These are phyloP conservation scores for Drosophila orena DNA, from an alignment of 1,140 invertebrate genomes.

Conservation along the genomic window DNA sequence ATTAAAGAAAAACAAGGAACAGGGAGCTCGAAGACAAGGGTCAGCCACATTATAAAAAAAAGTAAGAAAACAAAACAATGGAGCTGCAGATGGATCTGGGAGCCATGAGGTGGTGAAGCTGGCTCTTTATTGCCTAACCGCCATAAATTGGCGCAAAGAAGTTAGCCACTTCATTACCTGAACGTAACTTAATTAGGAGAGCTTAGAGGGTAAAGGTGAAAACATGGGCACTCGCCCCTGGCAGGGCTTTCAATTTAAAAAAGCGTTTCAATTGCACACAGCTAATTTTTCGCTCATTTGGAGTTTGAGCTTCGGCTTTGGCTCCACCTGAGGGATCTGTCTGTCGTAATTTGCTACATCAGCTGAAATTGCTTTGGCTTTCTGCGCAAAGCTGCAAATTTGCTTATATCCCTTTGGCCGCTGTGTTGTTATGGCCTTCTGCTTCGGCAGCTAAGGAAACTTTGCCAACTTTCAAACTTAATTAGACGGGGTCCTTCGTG, in stretches of 20 bases:
- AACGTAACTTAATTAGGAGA: constrained; percentile 68
- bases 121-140: constrained; percentile 44
- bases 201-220: constrained; percentile 22
- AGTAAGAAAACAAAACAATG: not conserved
- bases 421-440: constrained; percentile 8
- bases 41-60: not conserved
- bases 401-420: constrained; percentile 49
- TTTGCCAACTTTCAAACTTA: constrained; percentile 66
- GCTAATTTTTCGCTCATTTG: constrained; percentile 52
- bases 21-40: not conserved
- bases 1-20: constrained; percentile 52
- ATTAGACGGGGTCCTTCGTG: constrained; percentile 45
- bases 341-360: constrained; percentile 38
- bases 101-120: constrained; percentile 7
- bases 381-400: constrained; percentile 13
- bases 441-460: constrained; percentile 28
- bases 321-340: constrained; percentile 21
- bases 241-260: constrained; percentile 62
- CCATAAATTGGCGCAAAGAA: constrained; percentile 71
- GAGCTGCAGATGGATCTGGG: not conserved
- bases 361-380: constrained; percentile 44
- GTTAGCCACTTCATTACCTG: constrained; percentile 73
- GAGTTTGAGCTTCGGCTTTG: not conserved
- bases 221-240: constrained; percentile 6
- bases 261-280: constrained; percentile 58